Percentiles rank a stretch among this genome's conserved stretches.
phyloP scores from a whole-genome alignment of 2,888 invertebrate species.

The Pseudoips prasinana region DNA sequence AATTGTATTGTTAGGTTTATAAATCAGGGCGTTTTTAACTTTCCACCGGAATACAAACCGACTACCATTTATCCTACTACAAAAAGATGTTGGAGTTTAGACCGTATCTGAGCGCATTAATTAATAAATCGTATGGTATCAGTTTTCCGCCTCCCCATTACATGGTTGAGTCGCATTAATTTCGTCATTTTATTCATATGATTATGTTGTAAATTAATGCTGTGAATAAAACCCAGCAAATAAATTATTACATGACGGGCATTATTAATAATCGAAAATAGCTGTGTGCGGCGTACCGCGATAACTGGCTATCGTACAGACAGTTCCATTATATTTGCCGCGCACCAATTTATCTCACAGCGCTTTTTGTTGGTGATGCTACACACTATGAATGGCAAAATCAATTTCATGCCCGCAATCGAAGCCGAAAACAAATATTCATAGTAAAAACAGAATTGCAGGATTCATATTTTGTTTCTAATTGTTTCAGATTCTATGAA shows the following conservation, averaged over 20 bases:
- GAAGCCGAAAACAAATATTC: constrained; percentile 32
- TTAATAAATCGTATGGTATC: too few relatives aligned
- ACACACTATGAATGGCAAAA: constrained; percentile 59
- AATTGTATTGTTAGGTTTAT: too few relatives aligned
- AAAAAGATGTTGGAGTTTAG: too few relatives aligned
- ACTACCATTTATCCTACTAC: too few relatives aligned
- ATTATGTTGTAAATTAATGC: neutral
- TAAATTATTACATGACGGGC: constrained; percentile 25
- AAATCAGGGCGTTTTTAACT: too few relatives aligned
- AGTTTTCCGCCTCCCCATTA: too few relatives aligned
- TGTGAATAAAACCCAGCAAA: neutral
- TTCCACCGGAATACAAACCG: too few relatives aligned
- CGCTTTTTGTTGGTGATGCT: constrained; percentile 54
- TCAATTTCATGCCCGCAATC: constrained; percentile 45
- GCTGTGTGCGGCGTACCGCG: constrained; percentile 39
- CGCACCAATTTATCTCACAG: constrained; percentile 54
- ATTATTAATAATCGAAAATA: constrained; percentile 45
- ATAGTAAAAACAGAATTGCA: neutral
- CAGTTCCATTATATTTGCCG: constrained; percentile 56
- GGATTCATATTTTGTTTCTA: constrained; percentile 9
- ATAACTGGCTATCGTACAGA: constrained; percentile 50
- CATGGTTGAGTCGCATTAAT: too few relatives aligned
- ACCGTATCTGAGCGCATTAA: too few relatives aligned
- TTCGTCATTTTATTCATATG: too few relatives aligned
- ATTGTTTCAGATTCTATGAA: constrained; percentile 48